Evolutionary conservation across 2,113 vertebrate genomes (phyloP).

Genomic region (Xiphophorus couchianus): DNA sequence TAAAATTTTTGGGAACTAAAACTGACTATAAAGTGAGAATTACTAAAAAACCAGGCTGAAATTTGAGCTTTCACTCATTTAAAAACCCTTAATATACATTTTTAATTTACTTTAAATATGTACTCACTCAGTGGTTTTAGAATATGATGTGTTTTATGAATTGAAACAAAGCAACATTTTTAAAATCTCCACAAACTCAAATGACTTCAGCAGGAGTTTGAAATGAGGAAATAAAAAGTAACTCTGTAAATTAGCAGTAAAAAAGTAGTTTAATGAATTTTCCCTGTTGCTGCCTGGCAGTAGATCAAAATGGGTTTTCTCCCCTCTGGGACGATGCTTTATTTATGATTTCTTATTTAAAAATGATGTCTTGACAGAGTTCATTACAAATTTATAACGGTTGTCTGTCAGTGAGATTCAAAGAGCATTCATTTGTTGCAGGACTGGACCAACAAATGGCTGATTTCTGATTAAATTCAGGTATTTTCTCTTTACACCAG

Average conservation of each 20-base stretch:
- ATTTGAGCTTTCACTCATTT: background rate
- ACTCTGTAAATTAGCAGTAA: background rate
- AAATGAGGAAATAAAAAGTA: background rate
- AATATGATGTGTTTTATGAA: background rate
- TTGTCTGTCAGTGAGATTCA: constrained; percentile 34
- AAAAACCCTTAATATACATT: background rate
- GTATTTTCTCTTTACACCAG: background rate
- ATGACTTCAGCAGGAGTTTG: background rate
- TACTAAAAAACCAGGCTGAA: background rate
- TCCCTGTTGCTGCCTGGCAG: constrained; percentile 2
- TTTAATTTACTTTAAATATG: background rate
- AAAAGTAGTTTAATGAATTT: constrained; percentile 17
- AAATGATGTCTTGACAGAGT: constrained; percentile 17
- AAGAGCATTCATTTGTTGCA: constrained; percentile 15
- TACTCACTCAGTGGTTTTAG: background rate
- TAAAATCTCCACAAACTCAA: constrained; percentile 6
- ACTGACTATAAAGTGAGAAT: background rate
- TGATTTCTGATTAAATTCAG: background rate
- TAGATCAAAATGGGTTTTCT: constrained; percentile 16
- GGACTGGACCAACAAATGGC: background rate
- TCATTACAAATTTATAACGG: constrained; percentile 29
- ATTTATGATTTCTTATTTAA: constrained; percentile 36
- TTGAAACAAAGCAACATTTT: background rate
- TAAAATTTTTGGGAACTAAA: no score
- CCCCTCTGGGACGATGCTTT: constrained; percentile 13